These are phyloP conservation scores for Drosophila vallismaia DNA, from an alignment of 2,888 invertebrate species.

Conservation along the genomic window DNA sequence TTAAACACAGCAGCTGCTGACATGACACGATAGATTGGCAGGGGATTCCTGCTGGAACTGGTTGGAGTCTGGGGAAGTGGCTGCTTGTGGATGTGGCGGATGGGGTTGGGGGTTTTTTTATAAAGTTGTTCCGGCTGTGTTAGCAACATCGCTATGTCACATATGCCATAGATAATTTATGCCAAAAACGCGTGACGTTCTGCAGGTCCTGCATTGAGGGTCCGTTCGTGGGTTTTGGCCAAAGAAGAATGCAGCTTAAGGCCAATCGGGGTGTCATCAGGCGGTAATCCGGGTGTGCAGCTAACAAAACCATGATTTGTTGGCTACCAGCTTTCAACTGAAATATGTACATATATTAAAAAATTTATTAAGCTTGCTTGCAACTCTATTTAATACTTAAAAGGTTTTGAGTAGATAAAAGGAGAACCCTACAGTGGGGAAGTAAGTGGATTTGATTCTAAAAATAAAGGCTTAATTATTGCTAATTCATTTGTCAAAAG, in stretches of 20 bases:
- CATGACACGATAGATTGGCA: slow-evolving; percentile 62
- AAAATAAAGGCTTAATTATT: background rate
- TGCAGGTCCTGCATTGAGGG: slow-evolving; percentile 3
- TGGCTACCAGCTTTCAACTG: slow-evolving; percentile 23
- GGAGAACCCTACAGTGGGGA: background rate
- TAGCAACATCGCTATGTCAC: slow-evolving; percentile 51
- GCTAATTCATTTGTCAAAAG: background rate
- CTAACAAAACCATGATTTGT: slow-evolving; percentile 27
- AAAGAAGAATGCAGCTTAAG: slow-evolving; percentile 44
- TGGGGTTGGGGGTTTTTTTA: slow-evolving; percentile 12
- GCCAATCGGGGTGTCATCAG: slow-evolving; percentile 33
- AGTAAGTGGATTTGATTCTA: background rate
- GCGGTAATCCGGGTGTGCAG: slow-evolving; percentile 11
- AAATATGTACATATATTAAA: slow-evolving; percentile 28
- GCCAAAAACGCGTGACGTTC: slow-evolving; percentile 66
- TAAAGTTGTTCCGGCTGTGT: slow-evolving; percentile 17
- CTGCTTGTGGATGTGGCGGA: background rate
- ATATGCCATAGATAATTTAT: slow-evolving; percentile 69
- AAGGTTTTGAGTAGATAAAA: background rate
- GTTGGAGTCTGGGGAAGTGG: slow-evolving; percentile 7
- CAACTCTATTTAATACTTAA: background rate
- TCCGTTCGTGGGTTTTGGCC: slow-evolving; percentile 36
- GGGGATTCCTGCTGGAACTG: slow-evolving; percentile 28
- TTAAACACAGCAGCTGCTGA: slow-evolving; percentile 75
- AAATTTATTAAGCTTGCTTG: slow-evolving; percentile 4